These are phyloP conservation scores for Dinoponera quadriceps DNA, from an alignment of 1,140 invertebrate genomes.

Conservation along the genomic window DNA sequence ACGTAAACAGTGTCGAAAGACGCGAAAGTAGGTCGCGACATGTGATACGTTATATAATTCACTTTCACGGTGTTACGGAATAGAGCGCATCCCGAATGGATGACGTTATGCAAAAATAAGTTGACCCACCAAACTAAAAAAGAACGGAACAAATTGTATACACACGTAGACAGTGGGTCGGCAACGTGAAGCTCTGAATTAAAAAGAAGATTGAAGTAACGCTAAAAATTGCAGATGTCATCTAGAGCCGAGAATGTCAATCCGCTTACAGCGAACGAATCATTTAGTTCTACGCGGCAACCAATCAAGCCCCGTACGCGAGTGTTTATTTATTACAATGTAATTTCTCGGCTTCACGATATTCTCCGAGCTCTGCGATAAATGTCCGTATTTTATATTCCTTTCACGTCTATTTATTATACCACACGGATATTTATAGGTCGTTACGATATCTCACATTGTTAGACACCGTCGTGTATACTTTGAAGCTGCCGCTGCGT, in stretches of 20 bases:
- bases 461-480: too few species aligned
- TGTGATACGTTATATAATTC: neutral
- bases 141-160: slow-evolving; percentile 3
- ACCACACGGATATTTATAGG: too few species aligned
- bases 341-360: slow-evolving; percentile 19
- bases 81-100: slow-evolving; percentile 3
- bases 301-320: slow-evolving; percentile 2
- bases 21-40: too few species aligned
- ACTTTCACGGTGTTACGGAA: slow-evolving; percentile 23
- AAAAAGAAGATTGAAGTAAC: slow-evolving; percentile 35
- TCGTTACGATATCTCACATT: too few species aligned
- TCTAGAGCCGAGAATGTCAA: slow-evolving; percentile 4
- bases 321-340: slow-evolving; percentile 33
- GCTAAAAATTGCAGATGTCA: slow-evolving; percentile 31
- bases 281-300: slow-evolving; percentile 26
- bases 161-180: neutral
- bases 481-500: too few species aligned
- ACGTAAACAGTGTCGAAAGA: too few species aligned
- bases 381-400: neutral
- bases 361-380: slow-evolving; percentile 7
- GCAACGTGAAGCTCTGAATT: slow-evolving; percentile 20
- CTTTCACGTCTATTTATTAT: too few species aligned
- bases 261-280: slow-evolving; percentile 35
- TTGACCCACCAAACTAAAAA: slow-evolving; percentile 13
- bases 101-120: slow-evolving; percentile 5